These are phyloP conservation scores for Silurus lanzhouensis DNA, from an alignment of 2,797 vertebrate species.

Conservation along the genomic window DNA sequence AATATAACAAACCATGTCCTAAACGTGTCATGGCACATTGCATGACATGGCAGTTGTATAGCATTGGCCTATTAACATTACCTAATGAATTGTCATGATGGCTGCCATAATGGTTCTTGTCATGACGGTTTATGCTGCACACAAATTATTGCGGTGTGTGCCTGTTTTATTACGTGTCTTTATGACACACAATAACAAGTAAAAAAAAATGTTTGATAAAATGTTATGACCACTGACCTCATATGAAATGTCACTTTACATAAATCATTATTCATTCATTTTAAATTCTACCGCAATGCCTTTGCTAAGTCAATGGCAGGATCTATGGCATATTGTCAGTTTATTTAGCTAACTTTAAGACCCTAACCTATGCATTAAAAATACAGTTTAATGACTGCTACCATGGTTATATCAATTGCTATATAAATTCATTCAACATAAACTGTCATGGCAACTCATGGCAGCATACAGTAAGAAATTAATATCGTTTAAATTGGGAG, in stretches of 20 bases:
- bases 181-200: not conserved
- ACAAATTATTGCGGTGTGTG: not conserved
- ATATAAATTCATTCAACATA: no score
- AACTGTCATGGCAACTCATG: no score
- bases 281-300: not conserved
- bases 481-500: no score
- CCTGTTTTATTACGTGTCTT: not conserved
- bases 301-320: not conserved
- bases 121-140: not conserved
- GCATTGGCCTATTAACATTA: not conserved
- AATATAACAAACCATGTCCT: not conserved
- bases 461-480: no score
- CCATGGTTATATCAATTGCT: not conserved
- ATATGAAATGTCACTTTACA: not conserved
- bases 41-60: not conserved
- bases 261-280: slow-evolving; percentile 5
- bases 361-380: not conserved
- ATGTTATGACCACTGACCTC: not conserved
- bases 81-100: not conserved
- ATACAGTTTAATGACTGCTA: not conserved
- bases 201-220: not conserved
- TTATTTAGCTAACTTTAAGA: not conserved
- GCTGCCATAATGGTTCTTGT: slow-evolving; percentile 5
- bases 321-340: not conserved
- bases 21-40: slow-evolving; percentile 4